Conservation (phyloP, 2,797 vertebrate species). For the Gastrophryne carolinensis region DNA sequence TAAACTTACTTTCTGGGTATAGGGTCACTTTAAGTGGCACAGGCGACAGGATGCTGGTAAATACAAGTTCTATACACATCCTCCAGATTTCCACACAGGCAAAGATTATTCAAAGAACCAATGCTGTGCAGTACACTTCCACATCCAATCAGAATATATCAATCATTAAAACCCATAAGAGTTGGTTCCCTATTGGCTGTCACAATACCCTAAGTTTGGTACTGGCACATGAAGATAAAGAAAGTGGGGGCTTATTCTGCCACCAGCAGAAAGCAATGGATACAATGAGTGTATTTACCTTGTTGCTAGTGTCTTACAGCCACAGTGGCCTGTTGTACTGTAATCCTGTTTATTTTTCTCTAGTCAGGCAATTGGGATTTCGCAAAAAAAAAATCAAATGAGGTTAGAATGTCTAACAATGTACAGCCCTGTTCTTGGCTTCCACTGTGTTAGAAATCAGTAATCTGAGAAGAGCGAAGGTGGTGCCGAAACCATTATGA, state of each 20-base stretch:
- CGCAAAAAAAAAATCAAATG: conserved; percentile 17
- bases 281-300: not conserved
- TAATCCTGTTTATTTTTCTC: conserved; percentile 30
- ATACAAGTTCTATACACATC: no score
- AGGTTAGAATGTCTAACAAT: conserved; percentile 7
- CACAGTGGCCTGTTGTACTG: conserved; percentile 19
- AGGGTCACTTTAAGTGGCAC: no score
- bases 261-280: not conserved
- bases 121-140: no score
- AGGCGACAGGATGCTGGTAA: no score
- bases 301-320: not conserved
- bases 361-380: conserved; percentile 28
- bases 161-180: no score
- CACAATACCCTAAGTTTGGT: no score
- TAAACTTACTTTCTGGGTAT: no score
- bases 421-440: conserved; percentile 10
- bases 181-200: no score
- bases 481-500: not conserved
- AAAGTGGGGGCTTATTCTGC: not conserved
- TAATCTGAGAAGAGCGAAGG: conserved; percentile 28
- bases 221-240: no score
- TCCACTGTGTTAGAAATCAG: not conserved
- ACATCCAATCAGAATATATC: no score
- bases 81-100: no score
- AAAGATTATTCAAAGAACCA: no score